Evolutionary conservation across 2,113 vertebrate genomes (phyloP).

Genomic region (Dipodomys ordii): DNA sequence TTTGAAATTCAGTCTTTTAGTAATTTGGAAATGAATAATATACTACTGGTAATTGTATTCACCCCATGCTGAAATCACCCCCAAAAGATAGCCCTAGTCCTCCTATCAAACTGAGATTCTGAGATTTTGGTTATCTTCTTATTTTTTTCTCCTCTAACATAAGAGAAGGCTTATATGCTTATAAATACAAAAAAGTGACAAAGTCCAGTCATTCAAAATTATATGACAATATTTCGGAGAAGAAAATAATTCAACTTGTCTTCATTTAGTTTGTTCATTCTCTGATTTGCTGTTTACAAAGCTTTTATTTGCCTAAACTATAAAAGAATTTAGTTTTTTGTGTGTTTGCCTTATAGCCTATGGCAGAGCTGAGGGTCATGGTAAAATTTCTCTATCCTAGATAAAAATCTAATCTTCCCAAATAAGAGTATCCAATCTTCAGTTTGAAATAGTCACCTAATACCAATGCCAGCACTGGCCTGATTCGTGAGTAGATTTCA

Average conservation of each 20-base stretch:
- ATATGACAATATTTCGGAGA: not conserved
- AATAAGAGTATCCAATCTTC: slow-evolving; percentile 56
- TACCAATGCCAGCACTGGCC: not conserved
- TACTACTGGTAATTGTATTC: not conserved
- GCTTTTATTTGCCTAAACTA: not conserved
- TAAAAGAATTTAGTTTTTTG: not conserved
- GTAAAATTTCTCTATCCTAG: slow-evolving; percentile 47
- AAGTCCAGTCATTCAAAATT: not conserved
- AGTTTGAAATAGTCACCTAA: slow-evolving; percentile 44
- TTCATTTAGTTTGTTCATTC: not conserved
- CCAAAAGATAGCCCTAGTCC: not conserved
- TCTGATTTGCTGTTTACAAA: not conserved
- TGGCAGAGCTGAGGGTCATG: slow-evolving; percentile 2
- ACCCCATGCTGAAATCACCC: not conserved
- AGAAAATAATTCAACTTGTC: not conserved
- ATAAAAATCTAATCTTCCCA: slow-evolving; percentile 52
- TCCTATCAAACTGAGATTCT: not conserved
- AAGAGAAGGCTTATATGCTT: not conserved
- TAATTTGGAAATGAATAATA: not conserved
- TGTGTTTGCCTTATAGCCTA: not conserved
- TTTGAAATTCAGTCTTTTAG: not conserved
- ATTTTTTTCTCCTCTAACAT: not conserved
- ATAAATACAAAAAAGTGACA: not conserved
- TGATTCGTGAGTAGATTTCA: slow-evolving; percentile 33
- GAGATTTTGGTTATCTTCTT: not conserved